phyloP scores from a whole-genome alignment of 2,797 vertebrate species.

The Enteromius mattozi region DNA sequence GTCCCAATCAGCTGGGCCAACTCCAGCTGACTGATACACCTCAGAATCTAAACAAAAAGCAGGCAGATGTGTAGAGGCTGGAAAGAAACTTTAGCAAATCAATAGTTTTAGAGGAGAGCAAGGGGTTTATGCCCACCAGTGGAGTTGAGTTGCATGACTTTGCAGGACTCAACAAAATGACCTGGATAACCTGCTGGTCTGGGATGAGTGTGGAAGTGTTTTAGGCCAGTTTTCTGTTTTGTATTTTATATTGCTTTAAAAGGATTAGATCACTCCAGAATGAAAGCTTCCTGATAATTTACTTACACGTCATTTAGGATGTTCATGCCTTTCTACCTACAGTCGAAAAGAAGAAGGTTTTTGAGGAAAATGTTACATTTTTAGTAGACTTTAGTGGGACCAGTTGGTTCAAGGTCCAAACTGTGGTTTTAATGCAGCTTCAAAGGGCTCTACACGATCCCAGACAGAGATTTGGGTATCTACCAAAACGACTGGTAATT shows the following conservation, averaged over 20 bases:
- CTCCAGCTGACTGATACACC: slow-evolving; percentile 96
- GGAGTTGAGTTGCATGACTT: background rate
- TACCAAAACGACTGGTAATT: too few relatives aligned
- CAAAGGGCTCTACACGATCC: too few relatives aligned
- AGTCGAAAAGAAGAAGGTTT: background rate
- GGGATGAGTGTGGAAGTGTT: background rate
- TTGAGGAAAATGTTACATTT: background rate
- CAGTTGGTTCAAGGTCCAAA: too few relatives aligned
- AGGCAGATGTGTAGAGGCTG: background rate
- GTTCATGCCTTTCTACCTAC: too few relatives aligned
- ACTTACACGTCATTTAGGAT: too few relatives aligned
- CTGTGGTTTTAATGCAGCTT: too few relatives aligned
- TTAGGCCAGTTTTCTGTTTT: background rate
- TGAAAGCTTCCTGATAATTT: background rate
- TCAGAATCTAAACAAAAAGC: slow-evolving; percentile 83
- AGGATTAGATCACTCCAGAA: background rate
- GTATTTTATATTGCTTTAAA: background rate
- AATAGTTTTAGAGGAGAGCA: background rate
- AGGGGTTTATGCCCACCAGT: background rate
- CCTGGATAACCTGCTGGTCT: background rate
- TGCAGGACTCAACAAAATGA: background rate
- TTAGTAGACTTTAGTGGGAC: too few relatives aligned
- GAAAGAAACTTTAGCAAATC: background rate
- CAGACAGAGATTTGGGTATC: too few relatives aligned
- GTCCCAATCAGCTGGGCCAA: slow-evolving; percentile 95